These are phyloP conservation scores for Monochamus alternatus DNA, from an alignment of 2,888 invertebrate species.

Conservation along the genomic window DNA sequence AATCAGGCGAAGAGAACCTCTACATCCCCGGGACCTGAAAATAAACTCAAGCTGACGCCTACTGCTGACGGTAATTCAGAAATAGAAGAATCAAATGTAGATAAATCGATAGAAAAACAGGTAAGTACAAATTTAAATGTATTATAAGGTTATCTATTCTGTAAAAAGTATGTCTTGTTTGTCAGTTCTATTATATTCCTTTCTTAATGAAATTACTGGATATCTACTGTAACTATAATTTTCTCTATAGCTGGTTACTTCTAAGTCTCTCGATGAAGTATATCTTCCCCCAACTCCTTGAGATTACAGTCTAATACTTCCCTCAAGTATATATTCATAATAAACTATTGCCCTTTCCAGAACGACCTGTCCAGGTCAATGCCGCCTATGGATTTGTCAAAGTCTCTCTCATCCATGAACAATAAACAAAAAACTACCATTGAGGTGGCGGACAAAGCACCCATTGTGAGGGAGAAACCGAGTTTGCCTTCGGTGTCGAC, in stretches of 20 bases:
- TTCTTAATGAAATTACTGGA: too few relatives aligned
- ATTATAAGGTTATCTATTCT: too few relatives aligned
- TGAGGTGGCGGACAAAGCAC: conserved; percentile 60
- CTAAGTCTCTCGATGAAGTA: too few relatives aligned
- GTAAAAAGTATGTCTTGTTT: too few relatives aligned
- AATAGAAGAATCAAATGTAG: conserved; percentile 57
- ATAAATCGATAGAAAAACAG: conserved; percentile 47
- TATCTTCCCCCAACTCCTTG: too few relatives aligned
- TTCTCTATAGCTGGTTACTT: too few relatives aligned
- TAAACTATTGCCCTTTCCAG: not conserved
- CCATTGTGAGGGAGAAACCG: conserved; percentile 51
- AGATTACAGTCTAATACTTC: too few relatives aligned
- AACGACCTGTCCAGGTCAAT: conserved; percentile 59
- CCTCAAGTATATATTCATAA: too few relatives aligned
- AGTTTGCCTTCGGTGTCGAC: conserved; percentile 39
- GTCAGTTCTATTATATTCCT: too few relatives aligned
- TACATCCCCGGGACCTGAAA: conserved; percentile 64
- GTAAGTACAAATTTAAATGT: conserved; percentile 26
- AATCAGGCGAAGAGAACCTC: conserved; percentile 82
- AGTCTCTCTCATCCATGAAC: conserved; percentile 27
- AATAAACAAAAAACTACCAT: conserved; percentile 61
- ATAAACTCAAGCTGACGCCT: conserved; percentile 37
- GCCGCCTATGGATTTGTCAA: conserved; percentile 49
- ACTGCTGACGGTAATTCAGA: conserved; percentile 60
- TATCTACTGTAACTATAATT: too few relatives aligned